Evolutionary conservation across 2,113 vertebrate species (phyloP), one percentile per base, ranked within the genome.

Genomic region (Bettongia penicillata): DNA sequence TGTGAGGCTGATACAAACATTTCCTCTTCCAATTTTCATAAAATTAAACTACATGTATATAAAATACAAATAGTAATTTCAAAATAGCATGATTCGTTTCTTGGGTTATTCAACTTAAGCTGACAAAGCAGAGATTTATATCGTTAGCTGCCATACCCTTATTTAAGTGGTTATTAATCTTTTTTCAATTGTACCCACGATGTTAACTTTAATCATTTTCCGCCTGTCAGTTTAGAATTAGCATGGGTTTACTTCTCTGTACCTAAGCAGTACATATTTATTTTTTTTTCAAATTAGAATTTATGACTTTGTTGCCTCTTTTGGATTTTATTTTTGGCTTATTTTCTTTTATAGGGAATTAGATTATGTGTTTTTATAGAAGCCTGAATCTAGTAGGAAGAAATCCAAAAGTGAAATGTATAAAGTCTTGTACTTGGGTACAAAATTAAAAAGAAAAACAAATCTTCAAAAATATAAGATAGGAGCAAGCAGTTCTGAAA

Each of bases 121-220:
- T 95, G 94, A 94, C 93, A 96, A 91, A 68, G 93, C n/a, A 90
- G 43, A 89, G 91, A 94, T 95, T 95, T 95, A 92, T 77, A 94
- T 68, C 23, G 8, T 1, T 24, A 47, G 51, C 93, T 96, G 47
- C 47, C 3, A 24, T 43, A 90, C 7, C 16, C 91, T 96, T 94
- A 94, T 95, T 94, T 92, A 61, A 43, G 52, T 12, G 68, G 93
- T 97, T 89, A 90, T 68, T 94, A 47, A 52, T 92, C 90, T 91
- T 89, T 94, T 94, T n/a, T 53, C 48, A 94, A 97, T 92, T 89
- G 90, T 90, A 95, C 55, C 47, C 19, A 51, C 31, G 52, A 9
- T 55, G 22, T 92, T 93, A 96, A 94, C 53, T 94, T 95, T 94
- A 91, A 94, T 95, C n/a, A 92, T 91, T 95, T 93, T 91, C 93